Base-by-base conservation (phyloP, 2,113 vertebrate species). In the Nothobranchius furzeri region DNA sequence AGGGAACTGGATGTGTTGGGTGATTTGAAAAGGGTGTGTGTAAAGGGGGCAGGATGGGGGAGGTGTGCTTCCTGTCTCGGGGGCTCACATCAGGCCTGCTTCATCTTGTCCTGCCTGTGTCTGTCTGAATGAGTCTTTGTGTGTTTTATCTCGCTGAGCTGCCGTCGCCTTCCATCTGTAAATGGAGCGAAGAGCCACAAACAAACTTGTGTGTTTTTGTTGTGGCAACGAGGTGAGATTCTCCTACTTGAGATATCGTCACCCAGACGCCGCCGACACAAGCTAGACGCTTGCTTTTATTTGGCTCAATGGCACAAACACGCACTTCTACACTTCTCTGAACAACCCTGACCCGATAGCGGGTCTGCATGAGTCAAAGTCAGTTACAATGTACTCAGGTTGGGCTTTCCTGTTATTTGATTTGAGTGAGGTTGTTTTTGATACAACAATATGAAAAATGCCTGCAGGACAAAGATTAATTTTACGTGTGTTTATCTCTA, bases 21-120 rank as follows among this genome's bases (percentile, higher is more conserved):
- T 57, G 73, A 78, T 75, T 84, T 66, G 20, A 37, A 37, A 15
- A 12, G 37, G n/a, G n/a, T 37, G 53, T 37, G 37, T 58, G 40
- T 43, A 40, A 14, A 13, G 12, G 17, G 40, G 15, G 49, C 53
- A 11, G 25, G 35, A 14, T 17, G 9, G 68, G 45, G 43, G 37
- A 20, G 50, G 60, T 2, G 3, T 37, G 76, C 79, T 87, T 88
- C 81, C 85, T 85, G 78, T 72, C 65, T 52, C 8, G 13, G 64
- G 71, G 46, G 60, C 60, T 61, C 17, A 48, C 24, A 61, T 12
- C 46, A 42, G 70, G 66, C 80, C 47, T 85, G 86, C 70, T 79
- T 55, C 11, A 43, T 76, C 88, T 64, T 70, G 83, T 42, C 62
- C 11, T 24, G 12, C 25, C 45, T 50, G 60, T 14, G 24, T 6